Base-by-base conservation (phyloP, 2,888 invertebrate species). In the Galeopsomyia nigrocyanea region DNA sequence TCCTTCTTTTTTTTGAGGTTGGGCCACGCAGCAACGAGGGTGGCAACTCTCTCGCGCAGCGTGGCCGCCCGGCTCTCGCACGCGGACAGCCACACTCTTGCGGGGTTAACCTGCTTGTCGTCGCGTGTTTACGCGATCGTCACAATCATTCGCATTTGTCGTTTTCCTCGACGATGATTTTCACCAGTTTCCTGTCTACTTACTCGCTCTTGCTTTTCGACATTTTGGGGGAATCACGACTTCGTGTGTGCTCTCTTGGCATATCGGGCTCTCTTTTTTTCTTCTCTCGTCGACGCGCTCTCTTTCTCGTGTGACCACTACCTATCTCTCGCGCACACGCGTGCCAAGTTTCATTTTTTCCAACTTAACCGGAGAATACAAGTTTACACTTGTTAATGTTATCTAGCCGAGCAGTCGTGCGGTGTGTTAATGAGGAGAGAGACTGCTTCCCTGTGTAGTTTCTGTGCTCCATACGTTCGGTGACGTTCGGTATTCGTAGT, bases 301-400 rank as follows among this genome's bases (percentile, higher is more conserved):
- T 26, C 26, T 39, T 7, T 39, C 39, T 39, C 39, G 10, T 39
- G 21, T 56, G 7, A 21, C 3, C 56, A n/a, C 46, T 53, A 17
- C 5, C 19, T n/a, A 19, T 46, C n/a, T 14, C 22, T 55, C n/a
- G 17, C 46, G 14, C 58, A 6, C 46, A n/a, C 22, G 7, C 46
- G 26, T n/a, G 19, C 31, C 50, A 73, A 60, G 64, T 50, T 73
- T 55, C 55, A 39, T 68, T 60, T 60, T 62, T 53, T 68, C 53
- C 64, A 65, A 58, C 31, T 68, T 61, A 68, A 73, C 65, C 68
- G 50, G 68, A 61, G 60, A 68, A 61, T 64, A 65, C 61, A 14
- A 68, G 65, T 65, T 73, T 65, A 17, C 16, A 50, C 68, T 68
- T 68, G 68, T 63, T 60, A 73, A 64, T 68, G 50, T 65, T 68